Evolutionary conservation across 1,140 invertebrate species (phyloP).

Genomic region (Sycophaga agraensis): DNA sequence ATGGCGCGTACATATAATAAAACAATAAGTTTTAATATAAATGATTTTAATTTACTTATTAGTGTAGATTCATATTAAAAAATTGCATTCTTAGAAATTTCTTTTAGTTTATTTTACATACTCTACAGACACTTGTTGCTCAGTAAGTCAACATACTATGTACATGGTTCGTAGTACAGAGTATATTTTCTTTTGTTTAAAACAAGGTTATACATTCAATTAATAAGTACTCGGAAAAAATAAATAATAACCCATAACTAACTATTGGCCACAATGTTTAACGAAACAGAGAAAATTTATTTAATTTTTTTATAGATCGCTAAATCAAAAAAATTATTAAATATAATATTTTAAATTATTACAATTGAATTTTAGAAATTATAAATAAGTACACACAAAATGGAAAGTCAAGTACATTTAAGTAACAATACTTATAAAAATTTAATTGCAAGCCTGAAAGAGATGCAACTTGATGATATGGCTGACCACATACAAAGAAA

Average conservation of each 20-base stretch:
- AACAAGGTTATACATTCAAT: not conserved
- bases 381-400: not conserved
- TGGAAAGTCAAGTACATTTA: conserved; percentile 20
- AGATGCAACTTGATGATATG: conserved; percentile 36
- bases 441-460: conserved; percentile 36
- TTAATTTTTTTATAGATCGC: too few species aligned
- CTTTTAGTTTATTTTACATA: not conserved
- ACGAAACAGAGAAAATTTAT: too few species aligned
- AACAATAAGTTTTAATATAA: too few species aligned
- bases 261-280: too few species aligned
- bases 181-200: conserved; percentile 7
- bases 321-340: too few species aligned
- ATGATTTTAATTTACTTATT: conserved; percentile 1
- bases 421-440: conserved; percentile 36
- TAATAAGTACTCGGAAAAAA: not conserved
- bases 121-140: conserved; percentile 19
- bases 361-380: not conserved
- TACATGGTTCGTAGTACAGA: not conserved
- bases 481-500: conserved; percentile 35
- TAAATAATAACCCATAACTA: too few species aligned
- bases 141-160: conserved; percentile 13
- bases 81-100: not conserved
- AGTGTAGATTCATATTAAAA: not conserved
- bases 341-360: not conserved
- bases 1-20: conserved; percentile 12